Percentiles rank a stretch among this genome's conserved stretches.
These are phyloP conservation scores for Salarias fasciatus DNA, from an alignment of 2,797 vertebrate species.

Conservation along the genomic window DNA sequence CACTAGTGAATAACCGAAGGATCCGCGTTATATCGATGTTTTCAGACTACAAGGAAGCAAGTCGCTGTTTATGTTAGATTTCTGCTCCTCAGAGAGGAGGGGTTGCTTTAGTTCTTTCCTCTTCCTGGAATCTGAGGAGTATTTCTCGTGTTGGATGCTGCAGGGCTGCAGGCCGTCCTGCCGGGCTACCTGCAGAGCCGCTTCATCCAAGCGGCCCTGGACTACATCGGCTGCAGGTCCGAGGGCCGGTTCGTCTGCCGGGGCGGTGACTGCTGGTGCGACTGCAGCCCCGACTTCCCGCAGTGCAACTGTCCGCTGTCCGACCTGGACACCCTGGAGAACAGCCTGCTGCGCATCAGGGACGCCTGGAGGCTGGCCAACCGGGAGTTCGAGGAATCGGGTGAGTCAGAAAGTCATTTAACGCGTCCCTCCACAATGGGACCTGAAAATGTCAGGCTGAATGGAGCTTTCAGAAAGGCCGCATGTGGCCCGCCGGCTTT, in stretches of 20 bases:
- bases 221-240: conserved; percentile 95
- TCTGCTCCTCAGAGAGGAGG: no score
- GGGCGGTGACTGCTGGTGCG: conserved; percentile 95
- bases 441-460: conserved; percentile 51
- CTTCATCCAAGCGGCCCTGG: conserved; percentile 93
- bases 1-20: not conserved
- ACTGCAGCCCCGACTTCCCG: conserved; percentile 87
- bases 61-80: not conserved
- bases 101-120: not conserved
- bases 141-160: not conserved
- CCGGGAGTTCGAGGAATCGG: conserved; percentile 93
- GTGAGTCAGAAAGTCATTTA: conserved; percentile 72
- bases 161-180: conserved; percentile 93
- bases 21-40: not conserved
- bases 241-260: conserved; percentile 94
- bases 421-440: conserved; percentile 8
- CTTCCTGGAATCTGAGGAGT: not conserved
- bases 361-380: conserved; percentile 89
- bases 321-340: conserved; percentile 92
- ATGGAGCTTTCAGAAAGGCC: conserved; percentile 18
- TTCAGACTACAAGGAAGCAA: not conserved
- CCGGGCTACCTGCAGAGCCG: conserved; percentile 89
- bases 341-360: conserved; percentile 85
- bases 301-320: conserved; percentile 94
- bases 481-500: conserved; percentile 16